Percentiles rank a stretch among this genome's conserved stretches.
Evolutionary conservation across 2,888 invertebrate species (phyloP).

Genomic region (Morpho achilles): DNA sequence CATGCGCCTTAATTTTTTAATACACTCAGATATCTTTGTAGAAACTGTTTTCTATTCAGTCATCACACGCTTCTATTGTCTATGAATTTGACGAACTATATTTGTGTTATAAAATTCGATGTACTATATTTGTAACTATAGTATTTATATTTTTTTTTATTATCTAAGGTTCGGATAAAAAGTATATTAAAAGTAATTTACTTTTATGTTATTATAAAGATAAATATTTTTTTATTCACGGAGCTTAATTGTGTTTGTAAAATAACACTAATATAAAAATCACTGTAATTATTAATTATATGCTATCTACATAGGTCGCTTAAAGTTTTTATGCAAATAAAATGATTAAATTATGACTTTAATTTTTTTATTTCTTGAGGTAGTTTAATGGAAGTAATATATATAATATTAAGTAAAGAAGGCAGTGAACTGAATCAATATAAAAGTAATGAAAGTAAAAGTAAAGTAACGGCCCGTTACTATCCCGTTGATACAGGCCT

Average conservation of each 20-base stretch:
- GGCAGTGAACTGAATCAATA: conserved; percentile 18
- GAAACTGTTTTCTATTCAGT: neutral
- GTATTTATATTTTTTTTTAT: conserved; percentile 28
- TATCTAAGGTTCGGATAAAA: conserved; percentile 32
- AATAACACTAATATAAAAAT: conserved; percentile 63
- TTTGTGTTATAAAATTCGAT: conserved; percentile 20
- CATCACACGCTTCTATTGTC: neutral
- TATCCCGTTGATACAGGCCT: too few relatives aligned
- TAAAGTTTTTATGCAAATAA: conserved; percentile 71
- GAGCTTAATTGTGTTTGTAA: conserved; percentile 58
- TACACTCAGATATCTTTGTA: too few relatives aligned
- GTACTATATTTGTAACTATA: conserved; percentile 26
- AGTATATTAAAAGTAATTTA: conserved; percentile 47
- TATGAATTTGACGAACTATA: conserved; percentile 11
- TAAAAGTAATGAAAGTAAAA: too few relatives aligned
- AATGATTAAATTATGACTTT: conserved; percentile 32
- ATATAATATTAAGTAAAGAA: conserved; percentile 1
- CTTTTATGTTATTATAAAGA: conserved; percentile 55
- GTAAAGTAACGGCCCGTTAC: too few relatives aligned
- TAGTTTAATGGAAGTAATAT: conserved; percentile 16
- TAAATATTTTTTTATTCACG: conserved; percentile 64
- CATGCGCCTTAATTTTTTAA: too few relatives aligned
- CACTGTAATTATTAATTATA: conserved; percentile 55
- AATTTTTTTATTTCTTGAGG: conserved; percentile 20
- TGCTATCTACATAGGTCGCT: conserved; percentile 51